Percentiles rank a stretch among this genome's conserved stretches.
These are phyloP conservation scores for Epiblema foenella DNA, from an alignment of 2,888 invertebrate genomes.

Conservation along the genomic window DNA sequence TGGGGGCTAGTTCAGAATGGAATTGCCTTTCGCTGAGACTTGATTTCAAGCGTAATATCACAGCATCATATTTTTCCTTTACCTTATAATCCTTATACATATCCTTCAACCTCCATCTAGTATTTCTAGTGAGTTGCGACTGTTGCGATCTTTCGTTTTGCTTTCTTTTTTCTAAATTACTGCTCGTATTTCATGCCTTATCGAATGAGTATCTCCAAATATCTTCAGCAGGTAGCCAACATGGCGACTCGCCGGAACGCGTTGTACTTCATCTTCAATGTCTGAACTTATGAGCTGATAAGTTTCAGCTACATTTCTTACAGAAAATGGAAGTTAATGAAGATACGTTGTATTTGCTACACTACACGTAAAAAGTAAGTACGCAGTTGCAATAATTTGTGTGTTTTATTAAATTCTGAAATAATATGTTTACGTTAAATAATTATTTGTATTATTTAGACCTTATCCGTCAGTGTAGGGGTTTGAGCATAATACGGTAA, in stretches of 20 bases:
- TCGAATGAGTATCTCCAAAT: conserved; percentile 18
- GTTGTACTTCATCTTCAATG: conserved; percentile 5
- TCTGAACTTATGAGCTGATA: not conserved
- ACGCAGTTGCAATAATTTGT: too few species aligned
- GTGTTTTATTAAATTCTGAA: too few species aligned
- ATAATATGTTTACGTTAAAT: too few species aligned
- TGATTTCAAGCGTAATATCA: not conserved
- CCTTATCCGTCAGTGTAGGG: not conserved
- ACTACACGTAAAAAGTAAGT: too few species aligned
- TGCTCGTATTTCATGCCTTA: conserved; percentile 17
- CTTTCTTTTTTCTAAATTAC: conserved; percentile 16
- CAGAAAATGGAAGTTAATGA: not conserved
- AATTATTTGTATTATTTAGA: too few species aligned
- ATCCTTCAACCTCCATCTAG: not conserved
- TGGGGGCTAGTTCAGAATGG: not conserved
- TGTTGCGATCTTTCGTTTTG: not conserved
- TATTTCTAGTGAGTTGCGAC: not conserved
- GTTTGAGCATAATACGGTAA: not conserved
- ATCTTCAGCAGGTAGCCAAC: conserved; percentile 17
- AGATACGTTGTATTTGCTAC: too few species aligned
- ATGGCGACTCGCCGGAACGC: conserved; percentile 4
- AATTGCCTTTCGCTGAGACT: not conserved
- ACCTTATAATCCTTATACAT: not conserved
- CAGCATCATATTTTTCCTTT: not conserved
- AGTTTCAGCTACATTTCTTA: not conserved